Evolutionary conservation across 2,113 vertebrate genomes (phyloP).

Genomic region (Acrocephalus kingi): DNA sequence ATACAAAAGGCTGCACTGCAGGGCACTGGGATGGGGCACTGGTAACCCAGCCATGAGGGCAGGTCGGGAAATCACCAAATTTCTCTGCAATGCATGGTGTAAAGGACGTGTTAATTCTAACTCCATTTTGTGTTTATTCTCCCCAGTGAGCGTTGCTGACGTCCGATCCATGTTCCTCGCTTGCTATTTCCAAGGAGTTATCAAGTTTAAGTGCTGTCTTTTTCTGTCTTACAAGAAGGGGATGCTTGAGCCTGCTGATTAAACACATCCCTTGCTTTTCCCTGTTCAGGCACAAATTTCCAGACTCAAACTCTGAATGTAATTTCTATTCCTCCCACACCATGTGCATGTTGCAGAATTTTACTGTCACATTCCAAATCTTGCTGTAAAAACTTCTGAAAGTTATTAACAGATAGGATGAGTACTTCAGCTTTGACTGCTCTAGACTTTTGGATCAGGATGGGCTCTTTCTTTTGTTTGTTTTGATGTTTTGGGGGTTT

Average conservation of each 20-base stretch:
- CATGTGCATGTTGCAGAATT: constrained; percentile 30
- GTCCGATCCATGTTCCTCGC: background rate
- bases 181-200: constrained; percentile 53
- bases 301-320: constrained; percentile 43
- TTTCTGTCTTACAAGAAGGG: constrained; percentile 51
- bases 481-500: background rate
- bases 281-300: constrained; percentile 51
- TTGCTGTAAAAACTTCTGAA: constrained; percentile 23
- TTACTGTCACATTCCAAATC: constrained; percentile 24
- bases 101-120: background rate
- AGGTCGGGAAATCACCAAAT: background rate
- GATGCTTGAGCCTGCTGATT: constrained; percentile 55
- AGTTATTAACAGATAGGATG: constrained; percentile 26
- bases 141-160: background rate
- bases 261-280: constrained; percentile 60
- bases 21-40: background rate
- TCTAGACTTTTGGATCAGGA: background rate
- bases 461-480: background rate
- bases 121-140: constrained; percentile 38
- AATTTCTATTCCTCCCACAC: constrained; percentile 64
- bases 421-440: background rate
- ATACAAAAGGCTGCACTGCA: background rate
- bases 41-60: background rate
- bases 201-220: constrained; percentile 41
- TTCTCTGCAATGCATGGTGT: background rate